Base-by-base conservation (phyloP, 2,113 vertebrate genomes). In the Neogale vison region DNA sequence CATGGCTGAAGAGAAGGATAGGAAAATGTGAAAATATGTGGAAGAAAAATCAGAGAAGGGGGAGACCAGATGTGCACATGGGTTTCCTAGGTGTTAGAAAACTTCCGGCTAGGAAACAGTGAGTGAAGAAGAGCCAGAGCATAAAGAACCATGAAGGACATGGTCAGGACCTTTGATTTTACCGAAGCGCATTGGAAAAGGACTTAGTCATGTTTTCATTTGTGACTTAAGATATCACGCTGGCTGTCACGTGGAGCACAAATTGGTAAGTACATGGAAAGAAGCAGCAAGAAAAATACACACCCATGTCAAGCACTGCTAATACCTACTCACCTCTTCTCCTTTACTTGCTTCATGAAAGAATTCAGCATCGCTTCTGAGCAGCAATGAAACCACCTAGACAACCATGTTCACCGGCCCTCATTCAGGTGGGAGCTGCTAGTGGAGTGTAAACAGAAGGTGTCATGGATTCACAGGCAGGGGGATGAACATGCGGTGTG, bases 81-180 rank as follows among this genome's bases (percentile, higher is more conserved):
- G 63, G n/a, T 31, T 11, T 6, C 24, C 7, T 10, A 0, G 3
- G 36, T 26, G 8, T 69, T 3, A 12, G 29, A 74, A 39, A 23
- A 34, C 2, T 13, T 0, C 0, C 0, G 14, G 21, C 55, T 21
- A 14, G 0, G 9, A 57, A 59, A 12, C 14, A 21, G 7, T 0
- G 83, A 39, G 1, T 29, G 14, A 45, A 45, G 42, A 76, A 39
- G 36, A 14, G 14, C 21, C 18, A 15, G 47, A n/a, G 6, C 17
- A 0, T 4, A 3, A 61, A 65, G 63, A 50, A 6, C 1, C 3
- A 0, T 1, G 36, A 57, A 36, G 67, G 39, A 29, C 9, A 7
- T 6, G 2, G 57, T 31, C 6, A 82, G 8, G 24, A 77, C n/a
- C 15, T 79, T 39, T 6, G 34, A 2, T 52, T 80, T 42, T n/a